Base-by-base conservation (phyloP, 2,888 invertebrate genomes). In the Cerastoderma edule region DNA sequence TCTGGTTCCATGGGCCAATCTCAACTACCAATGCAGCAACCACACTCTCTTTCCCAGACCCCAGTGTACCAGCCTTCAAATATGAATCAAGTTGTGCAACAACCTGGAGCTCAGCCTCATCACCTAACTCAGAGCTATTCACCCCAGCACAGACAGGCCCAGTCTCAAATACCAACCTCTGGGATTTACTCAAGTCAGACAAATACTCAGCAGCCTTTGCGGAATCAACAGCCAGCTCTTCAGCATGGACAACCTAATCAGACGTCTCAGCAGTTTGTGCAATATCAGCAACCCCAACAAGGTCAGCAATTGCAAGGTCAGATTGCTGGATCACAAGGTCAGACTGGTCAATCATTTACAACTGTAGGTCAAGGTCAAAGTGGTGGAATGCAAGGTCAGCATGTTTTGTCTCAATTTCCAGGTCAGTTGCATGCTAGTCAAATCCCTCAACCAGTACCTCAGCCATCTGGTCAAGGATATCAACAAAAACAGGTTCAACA, bases 321-420 rank as follows among this genome's bases (percentile, higher is more conserved):
- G n/a, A n/a, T n/a, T n/a, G n/a, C n/a, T 27, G 28, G 4, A 22
- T 6, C 66, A 67, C 48, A 28, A 46, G 32, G 16, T 44, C 39
- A n/a, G n/a, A n/a, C n/a, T n/a, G n/a, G n/a, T n/a, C n/a, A n/a
- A n/a, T n/a, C n/a, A n/a, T n/a, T n/a, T n/a, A n/a, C 5, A n/a
- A 46, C 22, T 67, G 32, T 53, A 68, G 64, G 50, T 35, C 70
- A 69, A 71, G 69, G 74, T 6, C 68, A 72, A 44, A 2, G n/a
- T 35, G 48, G 10, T 1, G 33, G 27, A 50, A 27, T 33, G 35
- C 82, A 63, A 57, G 72, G 50, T 60, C 66, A 60, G 10, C 50
- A 13, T 39, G 8, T 39, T 39, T 8, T 8, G 50, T 22, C 57
- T 44, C 53, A 44, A 27, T n/a, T n/a, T n/a, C n/a, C n/a, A n/a